These are phyloP conservation scores for Dryobota labecula DNA, from an alignment of 2,888 invertebrate species.

Conservation along the genomic window DNA sequence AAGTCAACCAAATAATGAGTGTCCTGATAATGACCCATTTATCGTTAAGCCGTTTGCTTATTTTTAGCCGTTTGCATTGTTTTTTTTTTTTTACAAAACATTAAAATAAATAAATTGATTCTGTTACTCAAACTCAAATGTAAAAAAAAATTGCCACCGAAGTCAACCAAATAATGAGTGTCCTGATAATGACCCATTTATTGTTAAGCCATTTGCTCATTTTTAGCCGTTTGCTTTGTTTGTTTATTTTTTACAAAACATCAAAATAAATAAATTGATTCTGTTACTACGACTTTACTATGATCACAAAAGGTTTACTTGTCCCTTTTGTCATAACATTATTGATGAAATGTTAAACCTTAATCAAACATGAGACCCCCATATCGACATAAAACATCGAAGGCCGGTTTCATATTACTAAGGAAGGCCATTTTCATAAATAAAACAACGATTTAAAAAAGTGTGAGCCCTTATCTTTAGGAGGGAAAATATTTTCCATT, in stretches of 20 bases:
- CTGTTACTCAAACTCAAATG: no score
- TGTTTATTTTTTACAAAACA: not conserved
- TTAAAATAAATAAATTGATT: not conserved
- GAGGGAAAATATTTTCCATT: constrained; percentile 28
- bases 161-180: no score
- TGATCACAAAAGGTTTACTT: not conserved
- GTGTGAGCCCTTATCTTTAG: constrained; percentile 21
- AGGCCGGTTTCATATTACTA: constrained; percentile 19
- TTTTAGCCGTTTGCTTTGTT: no score
- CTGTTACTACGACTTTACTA: not conserved
- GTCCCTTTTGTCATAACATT: constrained; percentile 26
- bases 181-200: no score
- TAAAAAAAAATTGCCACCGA: no score
- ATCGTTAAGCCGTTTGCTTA: not conserved
- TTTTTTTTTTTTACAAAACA: not conserved
- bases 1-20: no score
- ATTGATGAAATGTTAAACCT: constrained; percentile 50
- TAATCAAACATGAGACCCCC: constrained; percentile 42
- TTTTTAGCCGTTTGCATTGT: no score
- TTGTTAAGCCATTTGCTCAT: not conserved
- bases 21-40: no score
- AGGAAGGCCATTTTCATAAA: constrained; percentile 40
- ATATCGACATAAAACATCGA: constrained; percentile 24
- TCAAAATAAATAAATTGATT: not conserved
- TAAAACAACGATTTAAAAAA: constrained; percentile 50